These are phyloP conservation scores for Origma solitaria DNA, from an alignment of 2,113 vertebrate species.

Conservation along the genomic window DNA sequence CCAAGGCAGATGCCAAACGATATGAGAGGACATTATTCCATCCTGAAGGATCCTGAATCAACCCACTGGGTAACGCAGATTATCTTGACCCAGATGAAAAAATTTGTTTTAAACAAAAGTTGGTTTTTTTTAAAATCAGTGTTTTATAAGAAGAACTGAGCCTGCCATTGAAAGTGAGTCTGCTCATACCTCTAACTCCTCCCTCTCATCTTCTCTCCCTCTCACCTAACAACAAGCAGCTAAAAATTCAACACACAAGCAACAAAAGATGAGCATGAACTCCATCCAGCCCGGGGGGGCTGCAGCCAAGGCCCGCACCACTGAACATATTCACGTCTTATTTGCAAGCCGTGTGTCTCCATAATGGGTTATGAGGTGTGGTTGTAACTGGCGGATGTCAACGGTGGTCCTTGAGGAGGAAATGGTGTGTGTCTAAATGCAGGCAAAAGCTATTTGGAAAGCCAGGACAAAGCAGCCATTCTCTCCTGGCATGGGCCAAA, in stretches of 20 bases:
- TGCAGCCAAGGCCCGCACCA: background rate
- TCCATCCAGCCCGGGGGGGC: background rate
- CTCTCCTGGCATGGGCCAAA: slow-evolving; percentile 63
- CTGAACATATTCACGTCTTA: slow-evolving; percentile 55
- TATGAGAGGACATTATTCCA: background rate
- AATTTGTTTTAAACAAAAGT: background rate
- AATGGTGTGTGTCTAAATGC: slow-evolving; percentile 79
- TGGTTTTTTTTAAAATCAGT: background rate
- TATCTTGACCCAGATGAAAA: background rate
- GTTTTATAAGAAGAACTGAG: background rate
- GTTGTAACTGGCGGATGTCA: slow-evolving; percentile 66
- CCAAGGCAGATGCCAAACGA: background rate
- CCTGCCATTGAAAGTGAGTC: background rate
- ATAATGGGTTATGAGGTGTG: slow-evolving; percentile 76
- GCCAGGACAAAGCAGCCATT: slow-evolving; percentile 57
- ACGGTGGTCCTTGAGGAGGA: slow-evolving; percentile 73
- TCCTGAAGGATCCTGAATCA: background rate
- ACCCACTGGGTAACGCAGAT: background rate
- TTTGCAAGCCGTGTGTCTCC: slow-evolving; percentile 56
- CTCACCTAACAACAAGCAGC: background rate
- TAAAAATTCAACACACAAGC: background rate
- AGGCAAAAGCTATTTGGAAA: slow-evolving; percentile 71
- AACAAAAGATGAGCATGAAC: background rate
- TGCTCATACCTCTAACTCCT: background rate
- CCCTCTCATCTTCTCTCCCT: background rate